Evolutionary conservation across 2,888 invertebrate species (phyloP).

Genomic region (Cylindroiulus punctatus): DNA sequence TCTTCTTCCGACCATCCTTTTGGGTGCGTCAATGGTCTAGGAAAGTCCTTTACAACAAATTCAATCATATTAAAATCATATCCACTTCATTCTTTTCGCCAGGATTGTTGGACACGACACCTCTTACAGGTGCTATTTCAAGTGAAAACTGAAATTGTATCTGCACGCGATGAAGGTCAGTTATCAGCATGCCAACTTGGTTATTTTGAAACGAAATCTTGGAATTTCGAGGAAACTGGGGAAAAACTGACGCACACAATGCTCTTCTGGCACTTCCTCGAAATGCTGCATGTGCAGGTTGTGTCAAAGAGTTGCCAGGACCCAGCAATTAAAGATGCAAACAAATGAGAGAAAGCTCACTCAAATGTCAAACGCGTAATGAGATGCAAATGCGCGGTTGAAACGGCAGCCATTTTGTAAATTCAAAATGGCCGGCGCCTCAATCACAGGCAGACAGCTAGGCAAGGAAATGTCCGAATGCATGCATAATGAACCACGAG

Average conservation of each 20-base stretch:
- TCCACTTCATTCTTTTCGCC: no score
- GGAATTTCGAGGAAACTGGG: not conserved
- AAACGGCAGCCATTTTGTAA: not conserved
- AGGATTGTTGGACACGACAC: no score
- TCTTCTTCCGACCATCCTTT: no score
- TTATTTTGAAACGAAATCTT: not conserved
- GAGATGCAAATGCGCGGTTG: conserved; percentile 2
- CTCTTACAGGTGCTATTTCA: no score
- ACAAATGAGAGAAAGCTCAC: conserved; percentile 6
- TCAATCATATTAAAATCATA: no score
- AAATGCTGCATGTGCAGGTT: not conserved
- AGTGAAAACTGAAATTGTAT: no score
- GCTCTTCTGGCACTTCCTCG: not conserved
- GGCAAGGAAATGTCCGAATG: not conserved
- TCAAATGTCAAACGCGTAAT: not conserved
- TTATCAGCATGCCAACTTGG: not conserved
- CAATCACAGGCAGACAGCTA: not conserved
- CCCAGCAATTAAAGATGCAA: conserved; percentile 5
- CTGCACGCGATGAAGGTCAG: not conserved
- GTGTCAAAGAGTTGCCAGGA: not conserved
- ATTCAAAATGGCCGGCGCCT: conserved; percentile 17
- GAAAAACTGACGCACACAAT: not conserved
- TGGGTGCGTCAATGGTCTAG: no score
- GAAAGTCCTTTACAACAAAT: no score
- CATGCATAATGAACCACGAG: not conserved